Conservation (phyloP, 2,888 invertebrate species). For the Drosophila limbata region DNA sequence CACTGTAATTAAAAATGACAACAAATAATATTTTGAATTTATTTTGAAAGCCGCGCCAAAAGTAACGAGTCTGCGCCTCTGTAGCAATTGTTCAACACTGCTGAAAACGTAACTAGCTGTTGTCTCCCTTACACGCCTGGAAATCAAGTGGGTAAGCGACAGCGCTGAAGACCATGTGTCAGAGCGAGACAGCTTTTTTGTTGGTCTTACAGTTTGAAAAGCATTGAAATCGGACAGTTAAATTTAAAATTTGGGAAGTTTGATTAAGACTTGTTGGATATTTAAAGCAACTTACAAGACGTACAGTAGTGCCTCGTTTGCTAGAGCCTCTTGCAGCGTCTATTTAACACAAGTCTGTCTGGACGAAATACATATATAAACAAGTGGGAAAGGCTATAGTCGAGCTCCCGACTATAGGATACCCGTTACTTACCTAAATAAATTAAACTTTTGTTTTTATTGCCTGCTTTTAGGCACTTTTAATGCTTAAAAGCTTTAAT, state of each 20-base stretch:
- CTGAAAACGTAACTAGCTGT: neutral
- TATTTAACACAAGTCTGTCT: neutral
- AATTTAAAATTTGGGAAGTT: neutral
- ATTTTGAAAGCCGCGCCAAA: conserved; percentile 25
- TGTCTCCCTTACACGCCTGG: conserved; percentile 17
- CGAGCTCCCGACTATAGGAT: no score
- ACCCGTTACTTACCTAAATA: no score
- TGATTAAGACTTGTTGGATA: neutral
- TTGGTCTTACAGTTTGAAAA: conserved; percentile 38
- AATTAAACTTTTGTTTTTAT: no score
- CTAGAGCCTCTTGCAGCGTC: neutral
- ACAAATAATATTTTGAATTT: neutral
- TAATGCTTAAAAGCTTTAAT: no score
- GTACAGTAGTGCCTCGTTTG: neutral
- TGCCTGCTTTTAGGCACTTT: no score
- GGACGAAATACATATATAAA: neutral
- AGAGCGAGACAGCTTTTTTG: conserved; percentile 12
- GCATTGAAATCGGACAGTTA: conserved; percentile 12
- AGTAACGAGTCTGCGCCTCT: neutral
- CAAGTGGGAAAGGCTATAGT: no score
- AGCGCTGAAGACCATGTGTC: fast-evolving
- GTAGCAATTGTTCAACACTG: conserved; percentile 24
- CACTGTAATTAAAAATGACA: conserved; percentile 4
- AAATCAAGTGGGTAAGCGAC: fast-evolving
- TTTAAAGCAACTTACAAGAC: neutral